A percentile compares a stretch with the other conserved stretches of the same genome.
Evolutionary conservation across 2,113 vertebrate species (phyloP).

Genomic region (Nesoenas mayeri): DNA sequence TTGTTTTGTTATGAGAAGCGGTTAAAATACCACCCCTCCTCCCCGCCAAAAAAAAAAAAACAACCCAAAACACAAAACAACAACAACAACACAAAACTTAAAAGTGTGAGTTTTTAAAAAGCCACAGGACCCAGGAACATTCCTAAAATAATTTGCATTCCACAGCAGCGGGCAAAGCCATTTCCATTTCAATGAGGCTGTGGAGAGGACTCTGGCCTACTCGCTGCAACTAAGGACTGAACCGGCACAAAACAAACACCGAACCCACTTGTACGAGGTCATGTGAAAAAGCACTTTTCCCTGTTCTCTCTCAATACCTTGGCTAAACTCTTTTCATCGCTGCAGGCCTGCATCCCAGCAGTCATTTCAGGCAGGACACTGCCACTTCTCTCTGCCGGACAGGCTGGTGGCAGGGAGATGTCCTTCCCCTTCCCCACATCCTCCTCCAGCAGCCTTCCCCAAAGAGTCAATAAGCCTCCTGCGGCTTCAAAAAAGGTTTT

Average conservation of each 20-base stretch:
- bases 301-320: neutral
- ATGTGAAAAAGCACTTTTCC: constrained; percentile 12
- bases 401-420: neutral
- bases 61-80: neutral
- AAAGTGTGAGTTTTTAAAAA: constrained; percentile 49
- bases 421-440: neutral
- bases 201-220: constrained; percentile 25
- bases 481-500: neutral
- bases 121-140: constrained; percentile 52
- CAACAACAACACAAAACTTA: neutral
- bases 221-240: neutral
- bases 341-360: neutral
- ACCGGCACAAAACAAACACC: constrained; percentile 16
- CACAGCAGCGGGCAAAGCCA: constrained; percentile 49
- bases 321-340: neutral
- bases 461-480: neutral
- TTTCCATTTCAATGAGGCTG: constrained; percentile 70
- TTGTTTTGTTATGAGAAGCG: constrained; percentile 8
- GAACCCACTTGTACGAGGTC: neutral
- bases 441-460: neutral
- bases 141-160: constrained; percentile 71
- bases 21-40: neutral
- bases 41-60: neutral
- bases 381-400: neutral
- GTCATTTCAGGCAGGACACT: neutral